Conservation (phyloP, 2,888 invertebrate species). For the Microdon myrmicae region DNA sequence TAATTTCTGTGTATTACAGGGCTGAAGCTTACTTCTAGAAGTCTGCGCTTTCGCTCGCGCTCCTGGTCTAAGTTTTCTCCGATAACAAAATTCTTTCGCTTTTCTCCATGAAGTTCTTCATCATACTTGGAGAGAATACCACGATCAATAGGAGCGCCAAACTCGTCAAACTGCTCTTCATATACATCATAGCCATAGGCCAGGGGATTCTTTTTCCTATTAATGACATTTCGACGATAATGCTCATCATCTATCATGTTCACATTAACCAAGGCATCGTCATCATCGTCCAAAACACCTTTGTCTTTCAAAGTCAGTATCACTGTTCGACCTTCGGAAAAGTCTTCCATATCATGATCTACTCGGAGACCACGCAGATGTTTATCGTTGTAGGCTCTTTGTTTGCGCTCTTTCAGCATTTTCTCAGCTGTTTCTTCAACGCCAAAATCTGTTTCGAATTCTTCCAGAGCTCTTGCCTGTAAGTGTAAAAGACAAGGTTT, state of each 20-base stretch:
- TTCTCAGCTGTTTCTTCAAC: conserved; percentile 85
- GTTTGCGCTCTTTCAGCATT: conserved; percentile 72
- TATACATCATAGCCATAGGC: conserved; percentile 90
- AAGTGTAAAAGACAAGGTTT: conserved; percentile 12
- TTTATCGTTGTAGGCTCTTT: conserved; percentile 74
- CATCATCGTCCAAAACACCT: conserved; percentile 86
- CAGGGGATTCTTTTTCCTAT: conserved; percentile 82
- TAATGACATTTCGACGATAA: conserved; percentile 84
- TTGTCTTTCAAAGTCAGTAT: conserved; percentile 95
- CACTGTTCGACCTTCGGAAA: conserved; percentile 82
- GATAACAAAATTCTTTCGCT: conserved; percentile 78
- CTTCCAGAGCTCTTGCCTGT: conserved; percentile 91
- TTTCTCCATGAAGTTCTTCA: conserved; percentile 76
- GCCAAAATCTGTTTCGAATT: conserved; percentile 95
- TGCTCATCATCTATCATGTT: conserved; percentile 88
- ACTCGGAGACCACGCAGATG: conserved; percentile 86
- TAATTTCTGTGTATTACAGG: neutral
- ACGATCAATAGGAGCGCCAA: conserved; percentile 73
- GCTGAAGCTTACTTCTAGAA: conserved; percentile 57
- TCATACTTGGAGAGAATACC: conserved; percentile 91
- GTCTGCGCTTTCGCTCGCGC: conserved; percentile 68
- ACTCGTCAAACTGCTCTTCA: conserved; percentile 77
- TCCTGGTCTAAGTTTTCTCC: conserved; percentile 74
- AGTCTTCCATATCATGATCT: conserved; percentile 79
- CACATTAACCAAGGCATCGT: conserved; percentile 91